Evolutionary conservation across 2,888 invertebrate species (phyloP), one percentile per base, ranked within the genome.

Genomic region (Zelleria hepariella): DNA sequence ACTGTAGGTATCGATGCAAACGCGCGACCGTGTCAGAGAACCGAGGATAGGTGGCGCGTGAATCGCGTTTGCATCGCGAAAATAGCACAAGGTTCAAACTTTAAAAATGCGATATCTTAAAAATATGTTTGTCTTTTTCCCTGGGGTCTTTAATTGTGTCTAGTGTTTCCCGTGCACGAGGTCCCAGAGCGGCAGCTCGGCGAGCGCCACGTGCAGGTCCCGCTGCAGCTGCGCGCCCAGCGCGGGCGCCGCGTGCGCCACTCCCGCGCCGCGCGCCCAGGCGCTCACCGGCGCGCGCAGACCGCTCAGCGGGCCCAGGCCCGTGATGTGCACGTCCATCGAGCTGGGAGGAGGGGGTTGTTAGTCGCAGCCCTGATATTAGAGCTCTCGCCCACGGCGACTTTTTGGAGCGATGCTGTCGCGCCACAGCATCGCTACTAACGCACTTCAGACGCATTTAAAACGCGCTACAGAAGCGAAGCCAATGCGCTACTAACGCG

Each of bases 241-340:
- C 0, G 82, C 80, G 58, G 88, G 54, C 10, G 18, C 54, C 0
- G 79, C 85, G 63, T 67, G 69, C 56, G 72, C 69, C 21, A 63
- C 63, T 7, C 66, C 64, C 1, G 74, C 72, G 23, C 73, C 75
- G 8, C 72, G 77, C 68, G 59, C 73, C 80, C 61, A 70, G 60
- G 62, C 73, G 8, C 67, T 63, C 59, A 70, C 70, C 64, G 27
- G 74, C 69, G 66, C 76, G 69, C 64, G 77, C 58, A 75, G 70
- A 20, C 78, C 79, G 67, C 78, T 80, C 59, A 87, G 74, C 0
- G 83, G 79, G 0, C 88, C 88, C 54, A 89, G 70, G 0, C 88
- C 89, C 0, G 88, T 86, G 56, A 87, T 78, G 73, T 89, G 88
- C 18, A 87, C 66, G 65, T 89, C 89, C 74, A 82, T 78, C 51